Base-by-base conservation (phyloP, 1,140 invertebrate species). In the Solenopsis fugax region DNA sequence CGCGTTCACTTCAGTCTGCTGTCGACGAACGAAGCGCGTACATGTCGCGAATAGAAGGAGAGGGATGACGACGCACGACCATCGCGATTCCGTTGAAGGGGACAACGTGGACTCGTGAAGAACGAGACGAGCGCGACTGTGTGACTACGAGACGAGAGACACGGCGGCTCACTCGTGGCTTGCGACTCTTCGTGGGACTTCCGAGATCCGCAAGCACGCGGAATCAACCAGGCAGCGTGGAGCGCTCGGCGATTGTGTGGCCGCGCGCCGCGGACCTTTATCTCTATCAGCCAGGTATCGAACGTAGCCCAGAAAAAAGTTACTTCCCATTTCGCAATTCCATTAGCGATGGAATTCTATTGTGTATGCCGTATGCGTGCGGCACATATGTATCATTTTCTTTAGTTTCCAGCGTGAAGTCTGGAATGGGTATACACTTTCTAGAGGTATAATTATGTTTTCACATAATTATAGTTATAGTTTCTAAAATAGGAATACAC, bases 181-280 rank as follows among this genome's bases (percentile, higher is more conserved):
- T 50, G 62, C 80, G 82, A 87, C 87, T 80, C 90, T 88, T 91
- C 90, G 88, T 86, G 77, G 90, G 86, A 87, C 82, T 69, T 18
- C 62, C 29, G 67, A 80, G 86, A 93, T 95, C 94, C 93, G 94
- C 94, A 91, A 84, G 82, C 78, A 92, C 92, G 94, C 94, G 94
- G 93, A 94, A 92, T 91, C 76, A 93, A 94, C 71, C 93, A 92
- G 92, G 91, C 94, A 95, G 94, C 93, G 94, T 94, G 94, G 94
- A 95, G 94, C 93, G 91, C 93, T 94, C 94, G 91, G 91, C 92
- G 93, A 93, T 94, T 87, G 88, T 94, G 93, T 95, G 94, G 93
- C 94, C 94, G 93, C 94, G 94, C 86, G 94, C 93, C 92, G 94
- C 93, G 93, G 94, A 95, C 91, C 93, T 95, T 62, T 94, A 93